Evolutionary conservation across 1,140 invertebrate species (phyloP), one percentile per base, ranked within the genome.

Genomic region (Drosophila repleta): DNA sequence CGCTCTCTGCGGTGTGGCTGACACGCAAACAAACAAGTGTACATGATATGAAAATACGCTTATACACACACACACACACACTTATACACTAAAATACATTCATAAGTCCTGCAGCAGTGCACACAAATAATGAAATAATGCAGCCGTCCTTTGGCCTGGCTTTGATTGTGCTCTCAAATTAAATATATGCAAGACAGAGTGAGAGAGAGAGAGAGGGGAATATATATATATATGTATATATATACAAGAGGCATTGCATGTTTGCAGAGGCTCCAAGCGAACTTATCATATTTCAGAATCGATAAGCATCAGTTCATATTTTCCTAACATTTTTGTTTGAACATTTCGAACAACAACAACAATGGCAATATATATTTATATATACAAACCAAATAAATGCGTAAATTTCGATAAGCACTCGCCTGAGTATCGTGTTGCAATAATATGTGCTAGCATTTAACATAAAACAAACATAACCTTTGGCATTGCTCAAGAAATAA

Each of bases 251-350:
- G 53, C 65, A 58, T 35, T 52, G 46, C 43, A 29, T 48, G 35
- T 45, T 57, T 56, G 15, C 41, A 35, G 32, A 58, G 48, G 46
- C 51, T 52, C 15, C 35, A 45, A 43, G 3, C 55, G 56, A 75
- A 48, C 68, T 74, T 78, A 88, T 90, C 77, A 90, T 90, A 90
- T 91, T 90, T 91, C 85, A 91, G 75, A 90, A 89, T 90, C 90
- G 90, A 91, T 91, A 91, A 91, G 79, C 82, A 90, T 91, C 90
- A 91, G 85, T 90, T 91, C 77, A 90, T 91, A 88, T 90, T 90
- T 90, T 90, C 79, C 80, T 90, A 87, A 71, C 71, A 69, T 77
- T 83, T 90, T 75, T 87, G 73, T 77, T 83, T 79, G 75, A 79
- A 87, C 78, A 85, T 85, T 84, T 84, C 61, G 79, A 70, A 67